Evolutionary conservation across 2,113 vertebrate species (phyloP).

Genomic region (Microcebus murinus): DNA sequence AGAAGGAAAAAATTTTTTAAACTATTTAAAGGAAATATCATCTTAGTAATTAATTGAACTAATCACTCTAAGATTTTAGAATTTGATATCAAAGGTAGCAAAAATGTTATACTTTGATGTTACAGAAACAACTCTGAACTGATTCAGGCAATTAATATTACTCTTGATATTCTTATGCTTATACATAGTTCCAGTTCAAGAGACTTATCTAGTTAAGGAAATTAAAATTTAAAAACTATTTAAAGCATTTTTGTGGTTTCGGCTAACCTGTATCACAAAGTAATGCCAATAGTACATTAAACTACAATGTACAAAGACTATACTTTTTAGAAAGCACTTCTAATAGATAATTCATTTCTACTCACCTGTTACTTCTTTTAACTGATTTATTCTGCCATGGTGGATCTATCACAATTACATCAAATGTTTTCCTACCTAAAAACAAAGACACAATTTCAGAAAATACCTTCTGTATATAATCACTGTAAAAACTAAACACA

Average conservation of each 20-base stretch:
- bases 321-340: background rate
- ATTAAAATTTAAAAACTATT: background rate
- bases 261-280: background rate
- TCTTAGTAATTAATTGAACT: background rate
- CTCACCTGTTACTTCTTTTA: slow-evolving; percentile 95
- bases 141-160: background rate
- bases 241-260: background rate
- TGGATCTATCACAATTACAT: slow-evolving; percentile 95
- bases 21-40: background rate
- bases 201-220: slow-evolving; percentile 28
- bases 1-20: background rate
- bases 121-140: background rate
- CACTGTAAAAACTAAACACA: slow-evolving; percentile 46
- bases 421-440: slow-evolving; percentile 90
- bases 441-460: slow-evolving; percentile 60
- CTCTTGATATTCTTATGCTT: background rate
- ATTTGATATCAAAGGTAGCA: background rate
- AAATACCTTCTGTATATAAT: background rate
- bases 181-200: background rate
- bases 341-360: slow-evolving; percentile 1
- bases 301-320: background rate
- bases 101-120: background rate
- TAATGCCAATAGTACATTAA: slow-evolving; percentile 9
- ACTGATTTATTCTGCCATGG: slow-evolving; percentile 99
- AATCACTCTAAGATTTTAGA: background rate